Evolutionary conservation across 1,140 invertebrate species (phyloP).

Genomic region (Psix sp.): DNA sequence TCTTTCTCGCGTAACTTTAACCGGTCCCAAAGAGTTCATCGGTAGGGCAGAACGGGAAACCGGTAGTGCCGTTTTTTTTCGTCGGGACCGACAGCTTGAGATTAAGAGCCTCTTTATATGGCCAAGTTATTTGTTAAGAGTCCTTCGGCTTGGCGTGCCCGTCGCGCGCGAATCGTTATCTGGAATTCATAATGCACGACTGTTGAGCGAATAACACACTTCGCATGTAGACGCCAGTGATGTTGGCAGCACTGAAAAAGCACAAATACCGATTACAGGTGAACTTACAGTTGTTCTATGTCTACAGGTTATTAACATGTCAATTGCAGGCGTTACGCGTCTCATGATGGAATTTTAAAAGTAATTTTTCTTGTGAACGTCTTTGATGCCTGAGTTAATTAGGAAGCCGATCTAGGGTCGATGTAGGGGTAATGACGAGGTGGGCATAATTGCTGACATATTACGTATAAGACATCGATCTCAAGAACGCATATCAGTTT

Average conservation of each 20-base stretch:
- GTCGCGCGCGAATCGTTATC: conserved; percentile 60
- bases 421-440: conserved; percentile 42
- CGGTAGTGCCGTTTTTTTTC: conserved; percentile 41
- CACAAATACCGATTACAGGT: conserved; percentile 34
- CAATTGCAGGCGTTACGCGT: conserved; percentile 37
- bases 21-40: conserved; percentile 38
- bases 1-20: conserved; percentile 54
- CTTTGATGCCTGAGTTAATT: conserved; percentile 26
- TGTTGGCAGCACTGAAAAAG: conserved; percentile 36
- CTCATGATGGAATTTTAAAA: conserved; percentile 21
- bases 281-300: conserved; percentile 29
- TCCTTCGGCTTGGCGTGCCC: conserved; percentile 39
- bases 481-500: conserved; percentile 49
- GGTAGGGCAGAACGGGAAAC: conserved; percentile 44
- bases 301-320: conserved; percentile 40
- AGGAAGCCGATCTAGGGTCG: conserved; percentile 3
- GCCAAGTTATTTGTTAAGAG: conserved; percentile 64
- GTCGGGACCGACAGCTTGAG: conserved; percentile 48
- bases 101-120: conserved; percentile 63
- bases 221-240: conserved; percentile 19
- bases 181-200: conserved; percentile 61
- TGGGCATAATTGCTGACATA: conserved; percentile 45
- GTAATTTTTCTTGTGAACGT: conserved; percentile 19
- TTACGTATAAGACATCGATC: conserved; percentile 35
- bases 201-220: conserved; percentile 30